phyloP scores from a whole-genome alignment of 2,888 invertebrate genomes.

The Teleogryllus oceanicus region DNA sequence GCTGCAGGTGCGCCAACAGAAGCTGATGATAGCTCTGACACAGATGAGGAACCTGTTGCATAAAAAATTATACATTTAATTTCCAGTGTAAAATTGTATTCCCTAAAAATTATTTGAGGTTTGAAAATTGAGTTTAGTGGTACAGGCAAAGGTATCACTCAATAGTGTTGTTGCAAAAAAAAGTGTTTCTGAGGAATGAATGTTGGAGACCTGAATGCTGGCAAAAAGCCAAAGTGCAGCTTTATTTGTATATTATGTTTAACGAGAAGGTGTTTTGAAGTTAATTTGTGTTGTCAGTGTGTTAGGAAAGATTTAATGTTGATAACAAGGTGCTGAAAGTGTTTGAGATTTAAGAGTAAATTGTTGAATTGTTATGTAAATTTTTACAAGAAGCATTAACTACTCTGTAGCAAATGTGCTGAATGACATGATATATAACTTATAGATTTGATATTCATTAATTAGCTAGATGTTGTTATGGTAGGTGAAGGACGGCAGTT shows the following conservation, averaged over 20 bases:
- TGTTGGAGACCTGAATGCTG: background rate
- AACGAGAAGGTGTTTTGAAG: background rate
- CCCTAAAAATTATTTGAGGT: background rate
- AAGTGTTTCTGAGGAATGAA: background rate
- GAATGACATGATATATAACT: too few species aligned
- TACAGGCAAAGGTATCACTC: background rate
- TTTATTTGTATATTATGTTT: background rate
- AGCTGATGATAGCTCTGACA: constrained; percentile 33
- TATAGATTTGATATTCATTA: too few species aligned
- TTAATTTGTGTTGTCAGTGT: background rate
- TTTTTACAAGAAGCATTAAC: too few species aligned
- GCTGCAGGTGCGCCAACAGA: constrained; percentile 20
- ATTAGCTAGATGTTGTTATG: too few species aligned
- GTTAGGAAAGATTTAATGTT: background rate
- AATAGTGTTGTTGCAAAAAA: background rate
- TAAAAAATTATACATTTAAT: background rate
- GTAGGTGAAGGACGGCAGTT: too few species aligned
- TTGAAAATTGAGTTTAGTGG: background rate
- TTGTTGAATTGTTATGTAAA: too few species aligned
- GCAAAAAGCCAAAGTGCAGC: background rate
- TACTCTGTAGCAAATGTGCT: too few species aligned
- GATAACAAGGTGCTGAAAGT: background rate
- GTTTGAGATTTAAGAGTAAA: too few species aligned
- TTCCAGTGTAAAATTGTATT: background rate
- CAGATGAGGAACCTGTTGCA: constrained; percentile 34